Percentiles rank a stretch among this genome's conserved stretches.
These are phyloP conservation scores for Marmota monax DNA, from an alignment of 2,113 vertebrate species.

Conservation along the genomic window DNA sequence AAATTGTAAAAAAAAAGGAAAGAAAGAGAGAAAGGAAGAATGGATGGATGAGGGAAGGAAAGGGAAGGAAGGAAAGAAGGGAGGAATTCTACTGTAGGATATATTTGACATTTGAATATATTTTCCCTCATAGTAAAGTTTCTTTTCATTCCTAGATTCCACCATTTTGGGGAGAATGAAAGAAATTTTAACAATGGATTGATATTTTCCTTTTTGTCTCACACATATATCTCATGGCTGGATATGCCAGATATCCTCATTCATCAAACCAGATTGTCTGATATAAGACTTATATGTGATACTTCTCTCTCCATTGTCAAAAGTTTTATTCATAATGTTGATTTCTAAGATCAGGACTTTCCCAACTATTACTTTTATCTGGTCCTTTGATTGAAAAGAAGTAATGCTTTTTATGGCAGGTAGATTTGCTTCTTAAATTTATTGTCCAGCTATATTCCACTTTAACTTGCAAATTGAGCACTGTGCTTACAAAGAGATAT, in stretches of 20 bases:
- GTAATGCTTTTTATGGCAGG: slow-evolving; percentile 33
- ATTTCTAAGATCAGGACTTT: slow-evolving; percentile 36
- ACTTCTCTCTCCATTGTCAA: slow-evolving; percentile 23
- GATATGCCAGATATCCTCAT: slow-evolving; percentile 10
- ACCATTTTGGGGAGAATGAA: not conserved
- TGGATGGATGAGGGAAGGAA: no score
- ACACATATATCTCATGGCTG: not conserved
- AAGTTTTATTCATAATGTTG: slow-evolving; percentile 35
- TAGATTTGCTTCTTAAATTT: slow-evolving; percentile 66
- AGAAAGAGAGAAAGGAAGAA: no score
- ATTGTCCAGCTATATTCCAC: slow-evolving; percentile 33
- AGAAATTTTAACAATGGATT: not conserved
- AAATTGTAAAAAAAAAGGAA: not conserved
- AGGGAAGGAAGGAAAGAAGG: not conserved
- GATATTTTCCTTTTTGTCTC: slow-evolving; percentile 19
- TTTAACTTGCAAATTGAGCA: slow-evolving; percentile 68
- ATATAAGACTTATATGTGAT: slow-evolving; percentile 7
- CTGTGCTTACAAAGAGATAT: slow-evolving; percentile 22
- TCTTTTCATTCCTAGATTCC: slow-evolving; percentile 42
- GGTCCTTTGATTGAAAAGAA: slow-evolving; percentile 31
- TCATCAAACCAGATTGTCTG: slow-evolving; percentile 40
- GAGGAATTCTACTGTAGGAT: not conserved
- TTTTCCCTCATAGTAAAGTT: not conserved
- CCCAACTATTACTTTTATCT: slow-evolving; percentile 29
- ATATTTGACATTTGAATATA: slow-evolving; percentile 15